Evolutionary conservation across 2,888 invertebrate genomes (phyloP).

Genomic region (Julus scanicus): DNA sequence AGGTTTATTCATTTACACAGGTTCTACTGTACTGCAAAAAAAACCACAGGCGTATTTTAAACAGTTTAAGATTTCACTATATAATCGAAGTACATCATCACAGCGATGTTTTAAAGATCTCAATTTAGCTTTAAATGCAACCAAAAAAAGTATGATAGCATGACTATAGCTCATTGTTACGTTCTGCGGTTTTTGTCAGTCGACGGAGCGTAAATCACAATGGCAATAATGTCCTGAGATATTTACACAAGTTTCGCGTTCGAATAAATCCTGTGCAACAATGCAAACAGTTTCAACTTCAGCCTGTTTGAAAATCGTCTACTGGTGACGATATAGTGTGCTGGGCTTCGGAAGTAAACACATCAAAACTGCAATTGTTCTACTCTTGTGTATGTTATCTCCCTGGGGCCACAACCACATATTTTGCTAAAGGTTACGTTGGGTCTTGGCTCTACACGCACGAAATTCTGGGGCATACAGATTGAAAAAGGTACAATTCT

Average conservation of each 20-base stretch:
- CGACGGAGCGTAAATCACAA: neutral
- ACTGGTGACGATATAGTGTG: no score
- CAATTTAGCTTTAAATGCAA: neutral
- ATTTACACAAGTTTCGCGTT: slow-evolving; percentile 24
- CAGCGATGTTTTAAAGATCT: neutral
- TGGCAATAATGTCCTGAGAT: neutral
- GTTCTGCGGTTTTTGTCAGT: neutral
- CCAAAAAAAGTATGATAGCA: neutral
- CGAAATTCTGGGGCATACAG: no score
- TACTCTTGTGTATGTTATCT: neutral
- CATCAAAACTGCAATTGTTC: neutral
- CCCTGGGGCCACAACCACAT: neutral
- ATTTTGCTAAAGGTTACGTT: neutral
- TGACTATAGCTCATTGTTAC: neutral
- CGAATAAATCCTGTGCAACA: neutral
- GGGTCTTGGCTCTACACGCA: neutral
- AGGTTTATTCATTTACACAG: no score
- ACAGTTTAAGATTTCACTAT: no score
- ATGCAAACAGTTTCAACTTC: neutral
- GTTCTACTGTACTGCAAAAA: no score
- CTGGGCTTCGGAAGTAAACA: neutral
- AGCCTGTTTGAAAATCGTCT: neutral
- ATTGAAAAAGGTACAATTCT: neutral
- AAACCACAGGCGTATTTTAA: no score
- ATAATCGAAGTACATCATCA: no score